Evolutionary conservation across 2,888 invertebrate genomes (phyloP), one percentile per base, ranked within the genome.

Genomic region (Thelaira solivaga): DNA sequence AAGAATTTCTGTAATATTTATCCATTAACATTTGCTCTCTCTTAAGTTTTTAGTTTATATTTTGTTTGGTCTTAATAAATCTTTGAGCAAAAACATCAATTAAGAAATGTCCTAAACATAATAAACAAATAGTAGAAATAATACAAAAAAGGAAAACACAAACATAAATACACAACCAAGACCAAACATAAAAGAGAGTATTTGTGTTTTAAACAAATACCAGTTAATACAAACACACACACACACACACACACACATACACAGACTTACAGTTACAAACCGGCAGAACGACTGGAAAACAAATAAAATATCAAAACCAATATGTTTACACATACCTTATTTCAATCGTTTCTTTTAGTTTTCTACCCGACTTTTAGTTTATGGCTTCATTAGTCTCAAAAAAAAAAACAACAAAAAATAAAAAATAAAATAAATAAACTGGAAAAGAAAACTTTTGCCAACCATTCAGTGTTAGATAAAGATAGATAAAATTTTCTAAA

Each of bases 31-130:
- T 68, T 67, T 61, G 53, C 36, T 71, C 34, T 71, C 43, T 20
- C 22, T 20, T 22, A 22, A 10, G 11, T 45, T 2, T 18, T 59
- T n/a, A n/a, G 10, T 13, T 31, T 0, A 36, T 51, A 20, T 43
- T 41, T 16, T 34, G 61, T 18, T 59, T 53, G 43, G 26, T 41
- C 13, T 47, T 65, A 55, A 78, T 74, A 78, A 78, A 78, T 78
- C 73, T 59, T 69, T 74, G 55, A 59, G 22, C 36, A 73, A 72
- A 72, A 78, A 78, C 78, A 74, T 78, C 78, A 78, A 78, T 78
- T 78, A 74, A 78, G 78, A 74, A 71, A 78, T 74, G 78, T 78
- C 74, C 78, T 71, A 65, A 78, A 71, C 69, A 74, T 55, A 71
- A 69, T 71, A 78, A 61, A 74, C 74, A 74, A 74, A 74, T 61